A percentile compares a stretch with the other conserved stretches of the same genome.
These are phyloP conservation scores for Paragorgia papillata DNA, from an alignment of 92 coral and sea anemone genomes.

Conservation along the genomic window DNA sequence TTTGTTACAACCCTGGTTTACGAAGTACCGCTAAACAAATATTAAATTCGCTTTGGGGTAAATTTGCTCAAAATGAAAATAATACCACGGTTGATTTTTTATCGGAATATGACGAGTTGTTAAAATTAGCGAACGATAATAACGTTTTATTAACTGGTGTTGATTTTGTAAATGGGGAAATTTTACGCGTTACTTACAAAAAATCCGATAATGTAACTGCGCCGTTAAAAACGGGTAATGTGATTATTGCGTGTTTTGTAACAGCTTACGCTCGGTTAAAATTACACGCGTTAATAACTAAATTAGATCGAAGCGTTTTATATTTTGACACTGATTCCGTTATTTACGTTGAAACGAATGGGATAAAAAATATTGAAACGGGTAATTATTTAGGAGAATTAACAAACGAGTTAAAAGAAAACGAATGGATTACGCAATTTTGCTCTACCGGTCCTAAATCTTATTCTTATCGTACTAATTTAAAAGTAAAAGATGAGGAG, in stretches of 20 bases:
- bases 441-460: no score
- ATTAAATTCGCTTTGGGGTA: slow-evolving; percentile 36
- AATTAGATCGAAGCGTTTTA: slow-evolving; percentile 25
- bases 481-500: no score
- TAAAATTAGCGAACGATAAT: not conserved
- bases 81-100: not conserved
- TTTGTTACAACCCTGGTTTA: not conserved
- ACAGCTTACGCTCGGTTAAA: no score
- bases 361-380: not conserved
- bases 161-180: not conserved
- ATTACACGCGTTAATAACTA: slow-evolving; percentile 11
- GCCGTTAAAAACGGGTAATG: no score
- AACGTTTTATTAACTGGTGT: not conserved
- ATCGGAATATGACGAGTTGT: not conserved
- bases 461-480: not conserved
- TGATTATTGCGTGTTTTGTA: no score
- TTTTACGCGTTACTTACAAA: no score
- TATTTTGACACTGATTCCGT: no score
- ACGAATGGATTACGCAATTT: no score
- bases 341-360: slow-evolving; percentile 21
- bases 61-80: slow-evolving; percentile 20
- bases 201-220: not conserved
- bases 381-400: no score
- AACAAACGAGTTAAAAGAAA: no score
- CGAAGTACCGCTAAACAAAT: slow-evolving; percentile 2